Conservation (phyloP, 2,113 vertebrate genomes). For the Callorhinus ursinus region DNA sequence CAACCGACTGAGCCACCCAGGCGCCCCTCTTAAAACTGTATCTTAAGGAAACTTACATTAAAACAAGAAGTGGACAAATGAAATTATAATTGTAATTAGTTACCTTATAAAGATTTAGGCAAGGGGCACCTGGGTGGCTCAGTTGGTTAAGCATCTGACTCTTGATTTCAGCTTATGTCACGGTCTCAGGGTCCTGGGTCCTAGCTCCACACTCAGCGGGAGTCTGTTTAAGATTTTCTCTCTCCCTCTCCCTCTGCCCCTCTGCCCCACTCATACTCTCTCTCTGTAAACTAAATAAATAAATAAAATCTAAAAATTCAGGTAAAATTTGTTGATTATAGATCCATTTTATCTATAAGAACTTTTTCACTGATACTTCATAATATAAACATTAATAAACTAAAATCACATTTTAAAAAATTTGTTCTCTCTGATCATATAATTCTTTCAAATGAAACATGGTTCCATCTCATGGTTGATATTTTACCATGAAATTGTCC, state of each 20-base stretch:
- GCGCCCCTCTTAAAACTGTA: background rate
- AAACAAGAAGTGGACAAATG: background rate
- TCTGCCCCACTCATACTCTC: background rate
- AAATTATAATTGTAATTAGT: background rate
- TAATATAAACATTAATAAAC: background rate
- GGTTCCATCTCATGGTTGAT: background rate
- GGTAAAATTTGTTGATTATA: background rate
- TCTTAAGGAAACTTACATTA: background rate
- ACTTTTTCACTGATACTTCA: background rate
- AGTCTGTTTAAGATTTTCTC: background rate
- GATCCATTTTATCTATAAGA: background rate
- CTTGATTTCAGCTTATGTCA: background rate
- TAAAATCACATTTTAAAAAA: background rate
- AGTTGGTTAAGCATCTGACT: background rate
- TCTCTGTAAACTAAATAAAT: background rate
- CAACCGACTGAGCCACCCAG: too few relatives aligned
- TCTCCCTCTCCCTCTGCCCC: background rate
- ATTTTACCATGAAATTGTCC: background rate
- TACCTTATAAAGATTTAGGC: background rate
- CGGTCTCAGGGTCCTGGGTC: background rate
- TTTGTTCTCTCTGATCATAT: background rate
- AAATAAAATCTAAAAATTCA: background rate
- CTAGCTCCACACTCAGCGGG: too few relatives aligned
- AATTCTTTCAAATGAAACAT: background rate
- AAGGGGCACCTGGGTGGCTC: background rate